Percentiles rank a stretch among this genome's conserved stretches.
phyloP scores from a whole-genome alignment of 2,888 invertebrate genomes.

The Nephrocerus scutellatus region DNA sequence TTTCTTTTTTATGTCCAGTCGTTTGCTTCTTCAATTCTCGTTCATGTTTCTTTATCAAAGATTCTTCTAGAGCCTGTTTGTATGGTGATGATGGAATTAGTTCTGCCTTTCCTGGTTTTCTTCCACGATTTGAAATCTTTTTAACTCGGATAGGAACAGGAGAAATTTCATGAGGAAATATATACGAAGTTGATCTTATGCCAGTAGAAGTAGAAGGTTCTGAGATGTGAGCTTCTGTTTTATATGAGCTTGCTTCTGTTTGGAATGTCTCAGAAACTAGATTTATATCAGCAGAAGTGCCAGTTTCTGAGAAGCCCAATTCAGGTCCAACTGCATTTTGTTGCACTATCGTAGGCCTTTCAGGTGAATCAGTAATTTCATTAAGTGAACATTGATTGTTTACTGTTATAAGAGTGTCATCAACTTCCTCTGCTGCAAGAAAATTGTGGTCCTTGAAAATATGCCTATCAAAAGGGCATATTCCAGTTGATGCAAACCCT shows the following conservation, averaged over 20 bases:
- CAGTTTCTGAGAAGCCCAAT: slow-evolving; percentile 3
- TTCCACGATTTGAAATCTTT: slow-evolving; percentile 11
- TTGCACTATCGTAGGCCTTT: no score
- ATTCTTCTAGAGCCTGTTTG: slow-evolving; percentile 15
- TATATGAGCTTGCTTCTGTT: slow-evolving; percentile 7
- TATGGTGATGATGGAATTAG: slow-evolving; percentile 14
- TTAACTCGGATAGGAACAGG: slow-evolving; percentile 10
- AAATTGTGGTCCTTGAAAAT: no score
- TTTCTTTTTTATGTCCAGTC: no score
- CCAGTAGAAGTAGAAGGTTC: slow-evolving; percentile 13
- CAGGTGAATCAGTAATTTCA: no score
- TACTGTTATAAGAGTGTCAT: slow-evolving; percentile 6
- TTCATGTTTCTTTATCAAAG: slow-evolving; percentile 5
- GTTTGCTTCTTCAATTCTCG: slow-evolving; percentile 7
- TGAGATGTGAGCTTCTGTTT: slow-evolving; percentile 7
- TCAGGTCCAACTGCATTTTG: no score
- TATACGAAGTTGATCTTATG: slow-evolving; percentile 8
- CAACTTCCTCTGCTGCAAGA: slow-evolving; percentile 10
- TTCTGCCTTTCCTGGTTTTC: slow-evolving; percentile 13
- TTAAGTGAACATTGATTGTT: slow-evolving; percentile 1
- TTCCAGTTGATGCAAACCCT: slow-evolving; percentile 14
- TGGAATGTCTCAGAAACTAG: background rate
- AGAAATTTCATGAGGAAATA: slow-evolving; percentile 10
- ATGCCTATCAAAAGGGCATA: slow-evolving; percentile 10
- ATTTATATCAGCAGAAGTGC: background rate